Base-by-base conservation (phyloP, 2,113 vertebrate species). In the Alethe diademata region DNA sequence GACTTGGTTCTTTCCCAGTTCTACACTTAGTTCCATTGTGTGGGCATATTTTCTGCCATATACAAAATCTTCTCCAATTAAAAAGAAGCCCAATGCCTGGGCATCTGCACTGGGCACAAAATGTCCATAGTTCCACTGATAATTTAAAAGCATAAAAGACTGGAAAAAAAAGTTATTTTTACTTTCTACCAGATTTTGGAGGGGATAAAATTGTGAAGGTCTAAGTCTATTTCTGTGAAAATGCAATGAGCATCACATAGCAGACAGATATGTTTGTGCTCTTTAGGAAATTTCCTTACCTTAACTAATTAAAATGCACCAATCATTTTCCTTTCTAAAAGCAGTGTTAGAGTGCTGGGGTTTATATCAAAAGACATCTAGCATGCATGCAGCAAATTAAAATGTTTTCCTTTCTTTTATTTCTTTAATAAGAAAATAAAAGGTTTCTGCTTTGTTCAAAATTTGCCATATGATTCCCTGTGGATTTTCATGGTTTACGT, bases 381-480 rank as follows among this genome's bases (percentile, higher is more conserved):
- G 4, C 4, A 35, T 8, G 2, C 4, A 18, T 61, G 4, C 19
- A 51, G 2, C 11, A 60, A 56, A 50, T 45, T 4, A 47, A 47
- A 71, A 22, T 40, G 6, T 40, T 71, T 86, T 57, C 22, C 35
- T 64, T 67, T 19, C 5, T 70, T 85, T 66, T 61, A 35, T 65
- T 74, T 71, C 12, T 4, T 38, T 50, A 36, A 23, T 38, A 72
- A 53, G 38, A 33, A 93, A 56, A 67, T 43, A 64, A 26, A 13
- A 38, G 3, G 9, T 47, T 79, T 88, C 13, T 42, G 13, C n/a
- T 62, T 57, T 67, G 11, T 33, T 83, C 45, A 86, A 47, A 61
- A 45, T 17, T 25, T 29, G 2, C 12, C 4, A 13, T 1, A 0
- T 19, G 18, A 6, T 60, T 74, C 24, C 19, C 14, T 61, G 42